Base-by-base conservation (phyloP, 2,797 vertebrate genomes). In the Syndactyla subalaris region DNA sequence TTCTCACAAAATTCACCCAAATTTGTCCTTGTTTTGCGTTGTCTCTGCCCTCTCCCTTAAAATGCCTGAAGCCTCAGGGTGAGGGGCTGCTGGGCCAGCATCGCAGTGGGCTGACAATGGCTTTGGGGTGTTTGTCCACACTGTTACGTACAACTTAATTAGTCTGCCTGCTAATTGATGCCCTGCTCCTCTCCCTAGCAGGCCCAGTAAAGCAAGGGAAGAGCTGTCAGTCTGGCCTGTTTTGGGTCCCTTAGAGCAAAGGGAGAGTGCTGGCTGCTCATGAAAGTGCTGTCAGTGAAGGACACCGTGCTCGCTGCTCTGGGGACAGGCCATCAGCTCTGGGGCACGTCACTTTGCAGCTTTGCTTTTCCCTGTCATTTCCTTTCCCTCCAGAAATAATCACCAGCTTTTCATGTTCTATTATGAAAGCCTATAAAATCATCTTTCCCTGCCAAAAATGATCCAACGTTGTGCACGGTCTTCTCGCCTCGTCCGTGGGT, bases 381-480 rank as follows among this genome's bases (percentile, higher is more conserved):
- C 30, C 65, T 74, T 78, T 48, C 52, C 17, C 57, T 45, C 21
- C 23, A 32, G 17, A 32, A 71, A 57, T 68, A 32, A 54, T 58
- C 82, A 74, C 58, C 62, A 48, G 52, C n/a, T 36, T 89, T 68
- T 88, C 41, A 13, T 4, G 21, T 45, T 70, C 29, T 55, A 11
- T 59, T 79, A 48, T 15, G 36, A 62, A 66, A 82, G 6, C n/a
- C 16, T 19, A 26, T 14, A 89, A 89, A 82, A 52, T 52, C 18
- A 14, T 34, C 17, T 78, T 85, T 77, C 54, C 61, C 46, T 81
- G 68, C 16, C 18, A 36, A 41, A 75, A 61, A 39, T 22, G 30
- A 23, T n/a, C 32, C 22, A 14, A 34, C 1, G 1, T 4, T 4
- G 4, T 13, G 3, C 24, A 2, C 0, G 1, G 12, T 66, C 41